Base-by-base conservation (phyloP, 2,797 vertebrate species). In the Lagorchestes hirsutus region DNA sequence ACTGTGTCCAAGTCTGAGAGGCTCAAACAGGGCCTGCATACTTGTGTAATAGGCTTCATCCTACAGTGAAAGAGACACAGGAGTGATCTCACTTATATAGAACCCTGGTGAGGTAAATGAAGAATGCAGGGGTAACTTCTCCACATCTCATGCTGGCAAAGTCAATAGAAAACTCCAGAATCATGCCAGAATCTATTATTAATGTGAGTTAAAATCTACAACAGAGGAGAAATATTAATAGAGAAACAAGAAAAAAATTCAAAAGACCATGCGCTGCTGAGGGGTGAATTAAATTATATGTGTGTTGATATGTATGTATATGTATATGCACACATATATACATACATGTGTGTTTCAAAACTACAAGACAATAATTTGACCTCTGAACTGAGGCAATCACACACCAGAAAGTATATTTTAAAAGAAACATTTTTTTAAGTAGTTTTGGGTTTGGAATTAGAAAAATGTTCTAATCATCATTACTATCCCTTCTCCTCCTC, bases 181-280 rank as follows among this genome's bases (percentile, higher is more conserved):
- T 34, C 55, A 93, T 91, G 58, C 52, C 94, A 62, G 50, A 55
- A 56, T 52, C 31, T 95, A 29, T 62, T 67, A 90, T 22, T 40
- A 74, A 95, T 1, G 0, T 59, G 54, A 96, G 28, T 91, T 52
- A 91, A 10, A 59, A 87, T 28, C 57, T 58, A 90, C n/a, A 91
- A 92, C 55, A 95, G 96, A 96, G 56, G 55, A 34, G 29, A 95
- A 62, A 87, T 91, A 58, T 24, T 91, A 40, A 93, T 90, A 92
- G 56, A 93, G 92, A 95, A 97, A 28, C 34, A 46, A 90, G 90
- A 13, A 27, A 91, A 56, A 96, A 94, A 56, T 31, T 93, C 87
- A 87, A 90, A 91, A 62, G 93, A 90, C 55, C 55, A 90, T 54
- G 14, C 18, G 87, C 22, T 62, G 94, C 22, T 58, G 34, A 67